Base-by-base conservation (phyloP, 2,888 invertebrate species). In the Acleris sparsana region DNA sequence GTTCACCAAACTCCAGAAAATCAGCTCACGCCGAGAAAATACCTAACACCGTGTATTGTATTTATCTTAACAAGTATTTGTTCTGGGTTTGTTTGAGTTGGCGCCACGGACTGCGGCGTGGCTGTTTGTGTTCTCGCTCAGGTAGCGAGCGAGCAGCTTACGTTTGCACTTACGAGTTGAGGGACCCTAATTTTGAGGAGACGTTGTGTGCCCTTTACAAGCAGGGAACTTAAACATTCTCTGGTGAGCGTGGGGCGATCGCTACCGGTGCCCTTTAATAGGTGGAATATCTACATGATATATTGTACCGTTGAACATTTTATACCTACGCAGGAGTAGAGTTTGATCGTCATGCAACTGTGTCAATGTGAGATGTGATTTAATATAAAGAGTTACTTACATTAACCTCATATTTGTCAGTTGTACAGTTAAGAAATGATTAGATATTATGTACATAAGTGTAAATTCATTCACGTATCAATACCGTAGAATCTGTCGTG, bases 1-100 rank as follows among this genome's bases (percentile, higher is more conserved):
- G 16, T 29, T 33, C 3, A 1, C 18, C n/a, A 46, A 20, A 55
- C 16, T 43, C 43, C 20, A 43, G 20, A 20, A 5, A 55, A 43
- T 55, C 55, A 2, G 18, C 33, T n/a, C 55, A 2, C 55, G 7
- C 9, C 29, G 39, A 18, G 29, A 49, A 20, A 49, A 49, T 20
- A 11, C 20, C 49, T 33, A 53, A 29, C n/a, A 18, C 39, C n/a
- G 20, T 33, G 33, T 33, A 53, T 55, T 43, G 43, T 55, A 22
- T 55, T 55, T 55, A n/a, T 55, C 20, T 55, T 55, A 43, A 55
- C 55, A 55, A 55, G 55, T 55, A 20, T 55, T 39, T 43, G 55
- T 20, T 53, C 29, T 53, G 55, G 18, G 20, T 18, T 49, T 55
- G 16, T 55, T 55, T 55, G 55, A 39, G 55, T 55, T 55, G 43